These are phyloP conservation scores for Bilobella aurantiaca DNA, from an alignment of 1,140 invertebrate species.

Conservation along the genomic window DNA sequence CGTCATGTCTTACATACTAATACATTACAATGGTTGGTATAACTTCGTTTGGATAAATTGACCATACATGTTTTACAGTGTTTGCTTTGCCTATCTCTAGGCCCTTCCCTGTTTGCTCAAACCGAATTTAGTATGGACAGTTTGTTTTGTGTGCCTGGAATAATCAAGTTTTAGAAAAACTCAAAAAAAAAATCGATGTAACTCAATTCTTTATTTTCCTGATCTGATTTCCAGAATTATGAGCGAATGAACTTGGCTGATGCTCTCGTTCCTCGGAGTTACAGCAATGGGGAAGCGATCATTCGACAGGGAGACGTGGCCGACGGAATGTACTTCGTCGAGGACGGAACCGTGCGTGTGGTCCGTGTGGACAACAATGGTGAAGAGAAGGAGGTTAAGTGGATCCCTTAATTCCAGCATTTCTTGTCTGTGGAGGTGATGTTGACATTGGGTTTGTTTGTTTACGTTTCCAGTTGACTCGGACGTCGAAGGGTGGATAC, in stretches of 20 bases:
- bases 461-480: conserved; percentile 50
- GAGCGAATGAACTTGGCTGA: conserved; percentile 94
- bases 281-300: conserved; percentile 64
- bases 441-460: no score
- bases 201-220: no score
- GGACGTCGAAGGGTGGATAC: conserved; percentile 67
- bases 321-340: conserved; percentile 69
- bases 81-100: no score
- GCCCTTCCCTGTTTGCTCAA: no score
- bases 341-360: conserved; percentile 74
- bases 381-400: conserved; percentile 62
- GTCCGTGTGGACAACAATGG: conserved; percentile 65
- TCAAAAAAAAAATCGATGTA: no score
- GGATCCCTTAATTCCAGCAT: background rate
- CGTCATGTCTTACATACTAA: no score
- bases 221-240: conserved; percentile 57
- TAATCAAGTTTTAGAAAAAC: no score
- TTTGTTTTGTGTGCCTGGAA: no score
- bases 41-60: no score
- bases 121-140: no score
- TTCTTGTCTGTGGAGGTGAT: background rate
- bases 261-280: conserved; percentile 71
- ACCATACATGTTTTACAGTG: no score
- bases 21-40: no score
- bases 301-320: conserved; percentile 87